phyloP scores from a whole-genome alignment of 2,888 invertebrate species.

The Orthonychiurus folsomi region DNA sequence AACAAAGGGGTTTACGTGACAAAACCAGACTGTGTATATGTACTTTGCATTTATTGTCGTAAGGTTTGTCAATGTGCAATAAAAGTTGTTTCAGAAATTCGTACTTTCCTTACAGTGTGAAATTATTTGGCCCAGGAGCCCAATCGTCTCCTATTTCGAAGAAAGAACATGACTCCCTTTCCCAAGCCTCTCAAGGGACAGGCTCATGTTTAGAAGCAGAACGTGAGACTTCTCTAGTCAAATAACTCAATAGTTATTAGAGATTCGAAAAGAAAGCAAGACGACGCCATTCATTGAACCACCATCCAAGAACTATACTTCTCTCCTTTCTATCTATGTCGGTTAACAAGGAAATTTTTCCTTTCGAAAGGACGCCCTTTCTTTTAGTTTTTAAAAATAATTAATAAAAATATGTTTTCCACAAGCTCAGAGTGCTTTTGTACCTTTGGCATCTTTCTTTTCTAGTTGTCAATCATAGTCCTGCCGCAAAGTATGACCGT shows the following conservation, averaged over 20 bases:
- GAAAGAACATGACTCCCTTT: constrained; percentile 9
- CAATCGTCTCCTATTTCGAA: constrained; percentile 14
- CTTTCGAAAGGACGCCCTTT: no score
- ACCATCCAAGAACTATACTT: no score
- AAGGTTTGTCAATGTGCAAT: constrained; percentile 23
- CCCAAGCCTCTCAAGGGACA: constrained; percentile 11
- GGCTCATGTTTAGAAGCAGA: constrained; percentile 2
- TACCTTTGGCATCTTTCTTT: no score
- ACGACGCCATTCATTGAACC: no score
- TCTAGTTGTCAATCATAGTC: no score
- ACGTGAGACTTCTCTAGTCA: not conserved
- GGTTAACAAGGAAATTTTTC: no score
- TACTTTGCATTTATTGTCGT: constrained; percentile 27
- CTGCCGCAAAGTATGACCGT: no score
- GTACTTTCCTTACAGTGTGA: not conserved
- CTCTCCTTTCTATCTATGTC: no score
- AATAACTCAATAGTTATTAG: constrained; percentile 1
- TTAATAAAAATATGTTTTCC: no score
- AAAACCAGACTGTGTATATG: not conserved
- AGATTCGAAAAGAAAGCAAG: no score
- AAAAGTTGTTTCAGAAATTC: constrained; percentile 21
- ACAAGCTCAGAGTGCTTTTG: no score
- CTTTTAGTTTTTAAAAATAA: no score
- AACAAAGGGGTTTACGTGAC: not conserved
- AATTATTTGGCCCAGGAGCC: constrained; percentile 23